Base-by-base conservation (phyloP, 2,113 vertebrate species). In the Lota lota region DNA sequence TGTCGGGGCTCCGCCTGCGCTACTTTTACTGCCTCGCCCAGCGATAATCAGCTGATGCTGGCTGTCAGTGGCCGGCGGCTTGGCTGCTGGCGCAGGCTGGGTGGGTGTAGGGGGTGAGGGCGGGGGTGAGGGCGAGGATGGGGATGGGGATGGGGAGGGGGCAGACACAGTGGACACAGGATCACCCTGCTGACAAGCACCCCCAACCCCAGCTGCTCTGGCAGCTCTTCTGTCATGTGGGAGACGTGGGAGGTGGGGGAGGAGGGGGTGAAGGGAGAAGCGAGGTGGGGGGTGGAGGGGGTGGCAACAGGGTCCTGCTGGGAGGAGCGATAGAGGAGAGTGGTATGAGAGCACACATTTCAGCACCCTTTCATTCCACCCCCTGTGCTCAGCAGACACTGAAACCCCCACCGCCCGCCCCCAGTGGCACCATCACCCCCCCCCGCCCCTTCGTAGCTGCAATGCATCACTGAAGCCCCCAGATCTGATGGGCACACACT, bases 21-120 rank as follows among this genome's bases (percentile, higher is more conserved):
- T 90, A 83, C 85, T 88, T 89, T 91, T 91, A 89, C 89, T 81
- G 86, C 81, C 81, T 71, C 83, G 68, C 65, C 40, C 78, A 83
- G 88, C 77, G 88, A 91, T 90, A 91, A 90, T 92, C 86, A 84
- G 85, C 84, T 88, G 87, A 90, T 89, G 85, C 87, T 87, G 87
- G 85, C 88, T 82, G 85, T 87, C 80, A 81, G 80, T 77, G 33
- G 74, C 59, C 70, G 68, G 62, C 78, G 78, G 79, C 83, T 66
- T 14, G 22, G 1, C 15, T 18, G 19, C 36, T 47, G 73, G 73
- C 76, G 84, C 61, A 72, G 75, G 79, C 64, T 71, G 68, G 66
- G 61, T 63, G 65, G 24, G 16, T 68, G 58, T 1, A 63, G 51
- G 40, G 40, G 40, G 28, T 33, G 7, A 33, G 28, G 40, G 24